Evolutionary conservation across 1,140 invertebrate species (phyloP).

Genomic region (Drosophila grimshawi): DNA sequence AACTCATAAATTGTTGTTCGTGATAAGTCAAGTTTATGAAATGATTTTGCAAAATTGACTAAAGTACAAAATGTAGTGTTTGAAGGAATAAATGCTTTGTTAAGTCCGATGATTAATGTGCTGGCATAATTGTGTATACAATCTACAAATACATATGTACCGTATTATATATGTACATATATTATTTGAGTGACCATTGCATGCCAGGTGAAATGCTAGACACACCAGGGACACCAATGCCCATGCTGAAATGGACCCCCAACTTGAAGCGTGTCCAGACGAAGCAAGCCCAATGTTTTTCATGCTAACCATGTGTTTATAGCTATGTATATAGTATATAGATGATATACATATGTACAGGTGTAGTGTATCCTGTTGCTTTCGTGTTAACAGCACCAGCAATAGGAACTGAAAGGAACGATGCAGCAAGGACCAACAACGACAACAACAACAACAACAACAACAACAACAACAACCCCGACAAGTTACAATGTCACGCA

Average conservation of each 20-base stretch:
- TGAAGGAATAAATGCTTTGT: too few relatives aligned
- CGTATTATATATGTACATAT: conserved; percentile 13
- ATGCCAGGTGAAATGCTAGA: conserved; percentile 29
- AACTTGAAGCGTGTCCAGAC: conserved; percentile 17
- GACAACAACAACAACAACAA: conserved; percentile 35
- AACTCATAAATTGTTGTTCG: too few relatives aligned
- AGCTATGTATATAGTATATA: conserved; percentile 1
- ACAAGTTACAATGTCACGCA: conserved; percentile 78
- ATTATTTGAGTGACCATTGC: conserved; percentile 31
- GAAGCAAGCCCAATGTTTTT: conserved; percentile 9
- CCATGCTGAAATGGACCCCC: conserved; percentile 19
- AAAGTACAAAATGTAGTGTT: too few relatives aligned
- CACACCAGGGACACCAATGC: conserved; percentile 14
- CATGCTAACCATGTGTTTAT: neutral
- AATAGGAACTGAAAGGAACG: conserved; percentile 2
- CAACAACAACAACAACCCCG: conserved; percentile 9
- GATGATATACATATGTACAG: conserved; percentile 16
- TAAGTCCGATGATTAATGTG: neutral
- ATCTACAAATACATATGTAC: neutral
- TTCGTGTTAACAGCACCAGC: conserved; percentile 33
- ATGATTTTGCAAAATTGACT: too few relatives aligned
- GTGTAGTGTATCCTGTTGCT: conserved; percentile 45
- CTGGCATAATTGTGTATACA: neutral
- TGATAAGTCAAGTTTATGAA: too few relatives aligned
- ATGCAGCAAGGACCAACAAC: neutral